Percentiles rank a stretch among this genome's conserved stretches.
These are phyloP conservation scores for Embidobia sp. DNA, from an alignment of 2,888 invertebrate species.

Conservation along the genomic window DNA sequence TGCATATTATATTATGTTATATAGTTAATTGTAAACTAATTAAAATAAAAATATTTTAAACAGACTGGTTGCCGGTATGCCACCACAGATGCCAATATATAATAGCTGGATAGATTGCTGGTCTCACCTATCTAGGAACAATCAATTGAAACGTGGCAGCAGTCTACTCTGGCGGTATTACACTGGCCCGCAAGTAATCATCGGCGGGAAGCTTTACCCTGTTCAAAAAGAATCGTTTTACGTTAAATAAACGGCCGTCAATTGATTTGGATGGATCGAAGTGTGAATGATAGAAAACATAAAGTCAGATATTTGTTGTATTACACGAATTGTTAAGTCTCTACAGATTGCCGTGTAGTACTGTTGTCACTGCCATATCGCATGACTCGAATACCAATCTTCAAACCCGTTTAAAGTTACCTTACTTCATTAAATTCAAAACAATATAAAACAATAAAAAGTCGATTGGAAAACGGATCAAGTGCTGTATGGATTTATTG, in stretches of 20 bases:
- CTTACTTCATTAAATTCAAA: not conserved
- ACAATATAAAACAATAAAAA: not conserved
- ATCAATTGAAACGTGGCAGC: constrained; percentile 93
- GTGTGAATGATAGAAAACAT: constrained; percentile 36
- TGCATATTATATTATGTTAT: too few relatives aligned
- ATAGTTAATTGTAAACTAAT: too few relatives aligned
- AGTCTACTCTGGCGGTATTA: constrained; percentile 90
- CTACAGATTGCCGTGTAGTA: constrained; percentile 18
- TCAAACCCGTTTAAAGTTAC: not conserved
- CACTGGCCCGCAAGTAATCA: constrained; percentile 81
- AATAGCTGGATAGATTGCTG: constrained; percentile 92
- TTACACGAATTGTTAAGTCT: constrained; percentile 29
- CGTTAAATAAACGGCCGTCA: constrained; percentile 16
- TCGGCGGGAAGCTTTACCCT: constrained; percentile 66
- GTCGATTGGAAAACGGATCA: not conserved
- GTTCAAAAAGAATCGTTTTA: constrained; percentile 41
- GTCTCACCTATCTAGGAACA: constrained; percentile 88
- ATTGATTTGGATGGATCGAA: constrained; percentile 1
- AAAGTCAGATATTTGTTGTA: constrained; percentile 35
- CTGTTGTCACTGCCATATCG: constrained; percentile 28
- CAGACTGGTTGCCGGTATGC: constrained; percentile 90
- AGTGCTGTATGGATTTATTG: constrained; percentile 20
- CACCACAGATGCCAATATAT: constrained; percentile 93
- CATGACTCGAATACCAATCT: constrained; percentile 2
- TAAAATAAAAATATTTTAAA: constrained; percentile 10